These are phyloP conservation scores for Ditylenchus dipsaci DNA, from an alignment of 1,140 invertebrate species.

Conservation along the genomic window DNA sequence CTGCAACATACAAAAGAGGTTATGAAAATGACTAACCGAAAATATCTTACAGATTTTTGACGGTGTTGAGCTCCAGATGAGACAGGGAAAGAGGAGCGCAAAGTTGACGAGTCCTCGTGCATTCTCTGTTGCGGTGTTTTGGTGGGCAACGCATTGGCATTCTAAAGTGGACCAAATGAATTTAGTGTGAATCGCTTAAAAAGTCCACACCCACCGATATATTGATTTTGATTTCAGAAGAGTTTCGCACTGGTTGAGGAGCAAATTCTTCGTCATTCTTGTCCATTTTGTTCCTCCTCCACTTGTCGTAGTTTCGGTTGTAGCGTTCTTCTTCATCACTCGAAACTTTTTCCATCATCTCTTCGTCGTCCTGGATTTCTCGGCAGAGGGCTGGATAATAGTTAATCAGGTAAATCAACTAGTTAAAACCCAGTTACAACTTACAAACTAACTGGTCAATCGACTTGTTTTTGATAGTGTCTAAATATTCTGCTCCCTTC, in stretches of 20 bases:
- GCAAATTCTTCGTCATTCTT: constrained; percentile 14
- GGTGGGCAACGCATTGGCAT: background rate
- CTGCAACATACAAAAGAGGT: constrained; percentile 15
- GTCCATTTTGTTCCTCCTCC: constrained; percentile 9
- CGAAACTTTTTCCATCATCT: constrained; percentile 12
- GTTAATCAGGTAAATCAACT: background rate
- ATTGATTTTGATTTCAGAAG: constrained; percentile 9
- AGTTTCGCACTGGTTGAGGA: background rate
- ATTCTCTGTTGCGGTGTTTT: constrained; percentile 1
- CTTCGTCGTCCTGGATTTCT: constrained; percentile 18
- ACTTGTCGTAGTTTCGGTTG: constrained; percentile 14
- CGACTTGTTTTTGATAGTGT: constrained; percentile 28
- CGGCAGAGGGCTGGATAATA: constrained; percentile 20
- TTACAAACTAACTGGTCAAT: constrained; percentile 26
- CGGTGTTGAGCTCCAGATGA: constrained; percentile 23
- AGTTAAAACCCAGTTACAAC: background rate
- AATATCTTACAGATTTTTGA: constrained; percentile 1
- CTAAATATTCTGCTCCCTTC: constrained; percentile 23
- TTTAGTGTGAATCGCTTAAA: background rate
- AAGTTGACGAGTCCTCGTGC: constrained; percentile 10
- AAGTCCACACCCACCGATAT: background rate
- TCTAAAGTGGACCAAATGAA: background rate
- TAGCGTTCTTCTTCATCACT: constrained; percentile 19
- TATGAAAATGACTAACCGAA: background rate
- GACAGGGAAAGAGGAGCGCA: constrained; percentile 22